Conservation (phyloP, 64 coral and sea anemone species). For the Stichodactyla mertensii region DNA sequence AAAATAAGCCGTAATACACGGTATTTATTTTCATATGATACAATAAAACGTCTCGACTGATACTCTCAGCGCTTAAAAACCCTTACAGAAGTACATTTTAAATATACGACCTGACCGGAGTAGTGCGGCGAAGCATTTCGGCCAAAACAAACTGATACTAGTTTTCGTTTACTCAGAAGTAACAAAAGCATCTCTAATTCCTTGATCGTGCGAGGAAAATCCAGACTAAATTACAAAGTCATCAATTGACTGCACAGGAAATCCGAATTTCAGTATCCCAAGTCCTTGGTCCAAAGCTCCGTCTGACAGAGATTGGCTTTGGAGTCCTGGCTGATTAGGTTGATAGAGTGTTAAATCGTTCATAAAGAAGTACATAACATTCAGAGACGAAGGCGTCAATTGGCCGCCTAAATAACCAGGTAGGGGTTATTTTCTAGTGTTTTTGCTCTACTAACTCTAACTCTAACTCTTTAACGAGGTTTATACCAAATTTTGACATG, state of each 20-base stretch:
- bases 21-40: conserved; percentile 9
- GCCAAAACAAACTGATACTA: neutral
- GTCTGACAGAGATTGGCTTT: neutral
- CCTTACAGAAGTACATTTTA: neutral
- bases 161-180: neutral
- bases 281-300: neutral
- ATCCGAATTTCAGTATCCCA: conserved; percentile 1
- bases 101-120: neutral
- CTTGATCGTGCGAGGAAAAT: neutral
- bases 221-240: neutral
- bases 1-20: neutral
- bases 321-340: neutral
- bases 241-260: conserved; percentile 11
- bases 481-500: too few species aligned
- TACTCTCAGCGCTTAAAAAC: conserved; percentile 5
- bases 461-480: too few species aligned
- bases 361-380: neutral
- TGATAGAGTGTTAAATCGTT: neutral
- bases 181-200: neutral
- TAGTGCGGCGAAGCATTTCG: neutral
- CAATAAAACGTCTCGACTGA: conserved; percentile 9
- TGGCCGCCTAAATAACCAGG: neutral
- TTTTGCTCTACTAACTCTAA: too few species aligned
- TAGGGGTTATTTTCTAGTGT: neutral
- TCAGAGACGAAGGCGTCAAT: neutral